Conservation (phyloP, 2,797 vertebrate species). For the Aulostomus chinensis region DNA sequence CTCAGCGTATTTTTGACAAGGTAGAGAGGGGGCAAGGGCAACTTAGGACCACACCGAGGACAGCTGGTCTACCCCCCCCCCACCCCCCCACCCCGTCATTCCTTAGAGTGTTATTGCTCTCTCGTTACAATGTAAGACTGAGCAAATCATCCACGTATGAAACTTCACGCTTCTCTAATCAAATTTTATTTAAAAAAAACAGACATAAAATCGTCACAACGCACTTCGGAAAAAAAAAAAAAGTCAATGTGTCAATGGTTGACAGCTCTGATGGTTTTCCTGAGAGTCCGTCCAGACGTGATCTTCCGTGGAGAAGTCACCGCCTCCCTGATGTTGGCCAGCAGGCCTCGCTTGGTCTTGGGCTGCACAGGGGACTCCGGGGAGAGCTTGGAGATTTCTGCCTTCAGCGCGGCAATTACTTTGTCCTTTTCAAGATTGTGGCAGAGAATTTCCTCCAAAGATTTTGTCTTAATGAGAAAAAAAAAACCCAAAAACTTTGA, state of each 20-base stretch:
- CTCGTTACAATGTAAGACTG: no score
- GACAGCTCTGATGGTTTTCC: constrained; percentile 52
- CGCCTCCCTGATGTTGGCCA: constrained; percentile 85
- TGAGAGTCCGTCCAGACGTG: constrained; percentile 56
- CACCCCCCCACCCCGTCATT: no score
- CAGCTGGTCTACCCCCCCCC: no score
- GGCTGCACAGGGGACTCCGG: constrained; percentile 60
- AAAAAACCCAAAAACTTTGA: no score
- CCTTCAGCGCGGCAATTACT: constrained; percentile 74
- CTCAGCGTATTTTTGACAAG: no score
- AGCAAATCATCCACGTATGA: no score
- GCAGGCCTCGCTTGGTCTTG: constrained; percentile 79
- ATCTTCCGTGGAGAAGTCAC: constrained; percentile 74
- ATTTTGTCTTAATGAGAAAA: constrained; percentile 80
- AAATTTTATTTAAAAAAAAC: constrained; percentile 25
- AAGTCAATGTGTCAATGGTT: constrained; percentile 42
- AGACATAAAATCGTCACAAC: no score
- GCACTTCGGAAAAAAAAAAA: no score
- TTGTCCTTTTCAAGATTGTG: constrained; percentile 76
- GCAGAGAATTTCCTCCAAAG: constrained; percentile 60
- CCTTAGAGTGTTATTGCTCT: no score
- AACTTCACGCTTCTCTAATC: not conserved
- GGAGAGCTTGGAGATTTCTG: constrained; percentile 62
- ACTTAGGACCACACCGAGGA: no score
- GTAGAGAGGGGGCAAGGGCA: no score